Evolutionary conservation across 2,888 invertebrate genomes (phyloP).

Genomic region (Brenthis ino): DNA sequence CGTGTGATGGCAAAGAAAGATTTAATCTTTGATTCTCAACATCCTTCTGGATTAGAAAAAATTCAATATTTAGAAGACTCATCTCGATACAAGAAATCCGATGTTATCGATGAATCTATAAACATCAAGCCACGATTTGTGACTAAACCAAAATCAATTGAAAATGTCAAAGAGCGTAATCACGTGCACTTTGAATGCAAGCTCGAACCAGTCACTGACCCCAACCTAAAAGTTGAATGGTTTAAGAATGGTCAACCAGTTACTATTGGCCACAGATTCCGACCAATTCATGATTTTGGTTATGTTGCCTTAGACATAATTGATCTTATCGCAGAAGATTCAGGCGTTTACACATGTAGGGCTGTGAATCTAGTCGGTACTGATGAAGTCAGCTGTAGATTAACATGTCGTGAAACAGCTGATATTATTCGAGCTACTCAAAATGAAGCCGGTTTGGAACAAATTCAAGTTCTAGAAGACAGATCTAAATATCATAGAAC

Average conservation of each 20-base stretch:
- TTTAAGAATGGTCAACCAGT: slow-evolving; percentile 97
- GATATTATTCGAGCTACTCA: slow-evolving; percentile 93
- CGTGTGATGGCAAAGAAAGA: slow-evolving; percentile 94
- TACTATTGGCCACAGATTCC: slow-evolving; percentile 96
- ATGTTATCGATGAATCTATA: slow-evolving; percentile 91
- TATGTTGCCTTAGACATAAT: slow-evolving; percentile 98
- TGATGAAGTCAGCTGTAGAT: slow-evolving; percentile 90
- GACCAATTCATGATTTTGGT: slow-evolving; percentile 98
- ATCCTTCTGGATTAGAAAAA: slow-evolving; percentile 94
- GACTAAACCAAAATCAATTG: slow-evolving; percentile 92
- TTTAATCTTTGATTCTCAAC: slow-evolving; percentile 93
- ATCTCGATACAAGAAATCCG: slow-evolving; percentile 91
- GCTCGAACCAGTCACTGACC: slow-evolving; percentile 97
- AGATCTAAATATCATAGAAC: slow-evolving; percentile 88
- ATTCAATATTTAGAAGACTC: slow-evolving; percentile 95
- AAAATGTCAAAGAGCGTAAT: slow-evolving; percentile 92
- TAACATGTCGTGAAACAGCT: slow-evolving; percentile 88
- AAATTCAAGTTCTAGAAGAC: slow-evolving; percentile 95
- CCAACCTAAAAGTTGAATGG: slow-evolving; percentile 98
- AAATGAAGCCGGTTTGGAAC: slow-evolving; percentile 93
- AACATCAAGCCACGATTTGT: slow-evolving; percentile 92
- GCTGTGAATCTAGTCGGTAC: slow-evolving; percentile 95
- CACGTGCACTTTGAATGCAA: slow-evolving; percentile 99
- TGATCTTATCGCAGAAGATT: slow-evolving; percentile 97
- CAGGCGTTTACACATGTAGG: slow-evolving; percentile 95